Evolutionary conservation across 2,113 vertebrate genomes (phyloP).

Genomic region (Laticauda laticaudata): DNA sequence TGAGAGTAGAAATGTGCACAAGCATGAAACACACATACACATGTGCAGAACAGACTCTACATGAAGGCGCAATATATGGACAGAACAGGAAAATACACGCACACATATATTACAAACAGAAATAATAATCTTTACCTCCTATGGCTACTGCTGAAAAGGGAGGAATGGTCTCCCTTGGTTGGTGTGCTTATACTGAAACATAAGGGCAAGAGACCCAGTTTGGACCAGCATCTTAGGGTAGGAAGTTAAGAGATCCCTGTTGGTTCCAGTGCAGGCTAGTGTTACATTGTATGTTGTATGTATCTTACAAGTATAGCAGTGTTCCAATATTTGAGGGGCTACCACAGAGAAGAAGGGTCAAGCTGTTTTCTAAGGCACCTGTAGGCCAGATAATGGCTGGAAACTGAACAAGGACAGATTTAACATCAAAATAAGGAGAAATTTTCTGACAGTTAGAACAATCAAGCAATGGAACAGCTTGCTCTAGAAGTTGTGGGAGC

Average conservation of each 20-base stretch:
- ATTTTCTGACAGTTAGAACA: too few relatives aligned
- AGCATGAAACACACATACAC: not conserved
- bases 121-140: not conserved
- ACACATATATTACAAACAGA: not conserved
- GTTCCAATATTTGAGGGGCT: too few relatives aligned
- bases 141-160: not conserved
- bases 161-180: not conserved
- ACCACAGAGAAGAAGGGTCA: too few relatives aligned
- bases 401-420: too few relatives aligned
- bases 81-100: not conserved
- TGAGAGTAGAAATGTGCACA: not conserved
- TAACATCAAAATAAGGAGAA: too few relatives aligned
- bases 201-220: not conserved
- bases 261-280: not conserved
- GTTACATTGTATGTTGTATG: not conserved
- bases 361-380: too few relatives aligned
- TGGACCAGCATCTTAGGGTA: not conserved
- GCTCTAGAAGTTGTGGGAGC: too few relatives aligned
- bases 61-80: not conserved
- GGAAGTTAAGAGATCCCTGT: too few relatives aligned
- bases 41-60: not conserved
- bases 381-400: too few relatives aligned
- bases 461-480: too few relatives aligned
- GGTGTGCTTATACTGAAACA: not conserved
- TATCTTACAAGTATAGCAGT: not conserved